phyloP scores from a whole-genome alignment of 2,888 invertebrate genomes.

The Agrilus mali region DNA sequence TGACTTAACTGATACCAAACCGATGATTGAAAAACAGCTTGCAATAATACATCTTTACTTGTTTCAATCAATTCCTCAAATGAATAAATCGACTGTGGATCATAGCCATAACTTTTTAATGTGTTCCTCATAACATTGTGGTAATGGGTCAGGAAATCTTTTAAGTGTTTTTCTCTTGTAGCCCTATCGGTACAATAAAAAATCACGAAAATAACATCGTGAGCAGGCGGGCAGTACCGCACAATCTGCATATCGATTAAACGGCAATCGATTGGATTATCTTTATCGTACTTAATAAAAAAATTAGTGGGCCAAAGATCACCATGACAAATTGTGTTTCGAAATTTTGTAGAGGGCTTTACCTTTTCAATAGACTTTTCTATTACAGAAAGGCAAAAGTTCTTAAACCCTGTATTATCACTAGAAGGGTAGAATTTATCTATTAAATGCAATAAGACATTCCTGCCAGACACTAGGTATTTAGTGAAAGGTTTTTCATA shows the following conservation, averaged over 20 bases:
- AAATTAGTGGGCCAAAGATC: slow-evolving; percentile 27
- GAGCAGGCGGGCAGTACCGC: slow-evolving; percentile 46
- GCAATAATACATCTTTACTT: too few species aligned
- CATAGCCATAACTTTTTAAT: too few species aligned
- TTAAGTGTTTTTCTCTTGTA: too few species aligned
- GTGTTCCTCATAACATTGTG: too few species aligned
- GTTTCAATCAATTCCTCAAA: too few species aligned
- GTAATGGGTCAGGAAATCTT: too few species aligned
- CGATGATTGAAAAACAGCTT: too few species aligned
- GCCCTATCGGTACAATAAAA: too few species aligned
- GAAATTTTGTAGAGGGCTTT: slow-evolving; percentile 26
- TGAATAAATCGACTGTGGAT: too few species aligned
- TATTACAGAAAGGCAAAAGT: slow-evolving; percentile 4
- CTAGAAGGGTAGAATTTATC: slow-evolving; percentile 15
- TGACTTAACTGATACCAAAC: too few species aligned
- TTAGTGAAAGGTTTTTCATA: slow-evolving; percentile 16
- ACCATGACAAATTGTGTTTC: slow-evolving; percentile 31
- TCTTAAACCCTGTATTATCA: slow-evolving; percentile 15
- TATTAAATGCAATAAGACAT: slow-evolving; percentile 23
- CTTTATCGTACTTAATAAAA: slow-evolving; percentile 23
- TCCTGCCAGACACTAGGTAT: slow-evolving; percentile 10
- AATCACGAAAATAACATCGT: slow-evolving; percentile 31
- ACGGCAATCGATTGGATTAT: slow-evolving; percentile 15
- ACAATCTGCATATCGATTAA: slow-evolving; percentile 24
- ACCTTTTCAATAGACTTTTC: slow-evolving; percentile 11